Percentiles rank a stretch among this genome's conserved stretches.
Conservation (phyloP, 2,113 vertebrate genomes). For the Perccottus glenii region DNA sequence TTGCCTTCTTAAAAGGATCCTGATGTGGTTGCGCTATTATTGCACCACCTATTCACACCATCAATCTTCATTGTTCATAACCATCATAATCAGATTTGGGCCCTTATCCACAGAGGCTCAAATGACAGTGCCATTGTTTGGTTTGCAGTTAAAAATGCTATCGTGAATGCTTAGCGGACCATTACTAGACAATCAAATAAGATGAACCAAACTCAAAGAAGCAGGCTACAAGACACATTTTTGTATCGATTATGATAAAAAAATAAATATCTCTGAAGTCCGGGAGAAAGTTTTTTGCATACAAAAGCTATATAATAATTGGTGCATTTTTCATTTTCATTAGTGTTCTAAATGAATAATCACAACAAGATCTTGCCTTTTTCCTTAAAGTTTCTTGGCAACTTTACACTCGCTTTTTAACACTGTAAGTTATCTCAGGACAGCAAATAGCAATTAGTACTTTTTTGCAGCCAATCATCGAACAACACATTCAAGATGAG, state of each 20-base stretch:
- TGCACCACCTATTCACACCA: background rate
- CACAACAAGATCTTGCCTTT: background rate
- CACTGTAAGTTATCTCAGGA: slow-evolving; percentile 14
- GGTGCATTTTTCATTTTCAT: background rate
- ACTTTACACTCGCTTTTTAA: slow-evolving; percentile 10
- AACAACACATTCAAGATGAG: slow-evolving; percentile 27
- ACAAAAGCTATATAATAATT: background rate
- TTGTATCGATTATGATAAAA: background rate
- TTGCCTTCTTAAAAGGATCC: too few relatives aligned
- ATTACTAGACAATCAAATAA: too few relatives aligned
- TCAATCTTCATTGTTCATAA: background rate
- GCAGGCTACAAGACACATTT: background rate
- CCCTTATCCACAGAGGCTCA: too few relatives aligned
- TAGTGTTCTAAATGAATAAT: background rate
- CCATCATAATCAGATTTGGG: too few relatives aligned
- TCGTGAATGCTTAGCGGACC: too few relatives aligned
- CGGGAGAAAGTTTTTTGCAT: too few relatives aligned
- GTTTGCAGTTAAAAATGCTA: too few relatives aligned
- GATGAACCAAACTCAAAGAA: background rate
- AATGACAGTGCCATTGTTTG: background rate
- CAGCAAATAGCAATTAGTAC: slow-evolving; percentile 23
- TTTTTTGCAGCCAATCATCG: slow-evolving; percentile 40
- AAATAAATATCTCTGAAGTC: slow-evolving; percentile 4
- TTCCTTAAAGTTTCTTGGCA: slow-evolving; percentile 1
- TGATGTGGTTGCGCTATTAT: too few relatives aligned